Evolutionary conservation across 2,797 vertebrate species (phyloP).

Genomic region (Chaetophractus vellerosus): DNA sequence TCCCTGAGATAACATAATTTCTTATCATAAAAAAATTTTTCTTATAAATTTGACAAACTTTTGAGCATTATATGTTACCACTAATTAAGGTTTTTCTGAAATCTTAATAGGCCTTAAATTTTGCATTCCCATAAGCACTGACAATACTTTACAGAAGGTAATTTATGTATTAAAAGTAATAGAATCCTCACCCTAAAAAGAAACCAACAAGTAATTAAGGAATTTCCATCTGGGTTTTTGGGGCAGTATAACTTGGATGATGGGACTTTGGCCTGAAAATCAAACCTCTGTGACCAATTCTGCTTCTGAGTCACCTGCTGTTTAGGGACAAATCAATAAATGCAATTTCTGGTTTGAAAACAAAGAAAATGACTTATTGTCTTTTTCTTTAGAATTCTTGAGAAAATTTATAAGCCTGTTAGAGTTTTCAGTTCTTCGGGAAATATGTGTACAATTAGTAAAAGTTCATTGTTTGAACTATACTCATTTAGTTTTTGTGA

Average conservation of each 20-base stretch:
- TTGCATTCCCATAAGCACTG: background rate
- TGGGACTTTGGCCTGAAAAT: background rate
- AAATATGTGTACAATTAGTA: background rate
- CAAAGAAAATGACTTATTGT: background rate
- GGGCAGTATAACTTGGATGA: background rate
- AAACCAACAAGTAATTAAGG: background rate
- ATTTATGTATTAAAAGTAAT: background rate
- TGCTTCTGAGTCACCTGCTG: background rate
- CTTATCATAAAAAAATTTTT: background rate
- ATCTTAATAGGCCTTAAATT: slow-evolving; percentile 19
- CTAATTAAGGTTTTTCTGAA: background rate
- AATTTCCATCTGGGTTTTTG: background rate
- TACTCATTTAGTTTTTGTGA: background rate
- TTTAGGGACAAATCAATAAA: background rate
- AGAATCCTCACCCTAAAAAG: background rate
- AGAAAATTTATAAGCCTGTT: slow-evolving; percentile 21
- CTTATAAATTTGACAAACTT: slow-evolving; percentile 35
- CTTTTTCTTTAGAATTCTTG: slow-evolving; percentile 10
- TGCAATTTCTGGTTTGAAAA: background rate
- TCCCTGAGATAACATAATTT: background rate
- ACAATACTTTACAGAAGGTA: background rate
- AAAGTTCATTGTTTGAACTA: background rate
- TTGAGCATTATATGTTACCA: background rate
- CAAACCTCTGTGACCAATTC: background rate
- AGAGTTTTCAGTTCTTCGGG: background rate